Base-by-base conservation (phyloP, 2,113 vertebrate genomes). In the Petaurus breviceps region DNA sequence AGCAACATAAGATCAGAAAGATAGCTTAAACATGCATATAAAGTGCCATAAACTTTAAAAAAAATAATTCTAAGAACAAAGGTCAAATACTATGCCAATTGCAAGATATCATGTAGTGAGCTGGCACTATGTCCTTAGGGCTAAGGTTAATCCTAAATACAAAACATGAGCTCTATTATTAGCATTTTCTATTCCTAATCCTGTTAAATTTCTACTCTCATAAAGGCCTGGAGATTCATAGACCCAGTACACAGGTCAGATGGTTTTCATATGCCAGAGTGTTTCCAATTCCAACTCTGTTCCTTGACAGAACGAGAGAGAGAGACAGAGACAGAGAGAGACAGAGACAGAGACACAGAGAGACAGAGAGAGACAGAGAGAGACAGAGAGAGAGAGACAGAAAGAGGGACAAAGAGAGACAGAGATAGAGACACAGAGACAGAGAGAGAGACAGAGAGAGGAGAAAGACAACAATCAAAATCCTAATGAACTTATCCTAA, bases 121-220 rank as follows among this genome's bases (percentile, higher is more conserved):
- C 68, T 97, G 97, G 93, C 93, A 97, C 96, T 98, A 98, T 98
- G 95, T 98, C 97, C 97, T 91, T 97, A 97, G 96, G 96, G 98
- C 97, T 98, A 98, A 93, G 98, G 98, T 98, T 98, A 99, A 98
- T 98, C 97, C 97, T 98, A 98, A 98, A 98, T 98, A 98, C 96
- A 98, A 98, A 98, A 97, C 98, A 98, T 96, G 97, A 97, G 96
- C 98, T 96, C 96, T 98, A 98, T 98, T 98, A 98, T 98, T 98
- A 98, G 98, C 96, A 97, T 97, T 97, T 98, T 98, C 98, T 98
- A 97, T 98, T 98, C 98, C 97, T 98, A 98, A 98, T 98, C 96
- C 97, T 98, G 97, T 98, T 98, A 97, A 97, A 97, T 98, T 98
- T 98, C 96, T 98, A 93, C 97, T 98, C 47, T 98, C 97, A 95